A percentile compares a stretch with the other conserved stretches of the same genome.
Conservation (phyloP, 2,113 vertebrate species). For the Willisornis vidua region DNA sequence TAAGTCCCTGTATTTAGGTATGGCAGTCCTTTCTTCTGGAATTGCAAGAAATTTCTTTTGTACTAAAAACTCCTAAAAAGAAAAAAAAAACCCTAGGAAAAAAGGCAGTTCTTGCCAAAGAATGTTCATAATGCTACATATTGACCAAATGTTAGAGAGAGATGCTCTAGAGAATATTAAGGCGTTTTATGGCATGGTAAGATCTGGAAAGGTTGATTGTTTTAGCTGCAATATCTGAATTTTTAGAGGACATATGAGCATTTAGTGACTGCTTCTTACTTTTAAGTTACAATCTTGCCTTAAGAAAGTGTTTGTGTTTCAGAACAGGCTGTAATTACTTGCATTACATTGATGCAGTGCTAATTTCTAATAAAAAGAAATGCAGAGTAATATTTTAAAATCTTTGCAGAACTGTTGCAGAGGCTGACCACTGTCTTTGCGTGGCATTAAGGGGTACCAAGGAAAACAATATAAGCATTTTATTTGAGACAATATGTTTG, state of each 20-base stretch:
- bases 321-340: neutral
- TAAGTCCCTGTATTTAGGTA: neutral
- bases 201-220: neutral
- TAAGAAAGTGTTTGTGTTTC: neutral
- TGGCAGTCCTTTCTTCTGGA: neutral
- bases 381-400: neutral
- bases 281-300: neutral
- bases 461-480: neutral
- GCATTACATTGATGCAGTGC: accelerated
- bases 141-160: neutral
- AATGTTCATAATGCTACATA: neutral
- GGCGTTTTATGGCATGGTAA: neutral
- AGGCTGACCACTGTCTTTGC: neutral
- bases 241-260: neutral
- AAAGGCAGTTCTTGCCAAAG: neutral
- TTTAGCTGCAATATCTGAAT: neutral
- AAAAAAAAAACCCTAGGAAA: neutral
- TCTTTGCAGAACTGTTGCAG: neutral
- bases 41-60: neutral
- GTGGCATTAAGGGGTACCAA: neutral
- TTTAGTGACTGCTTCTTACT: neutral
- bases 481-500: neutral
- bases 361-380: neutral
- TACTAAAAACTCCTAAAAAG: neutral
- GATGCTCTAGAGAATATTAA: neutral